Base-by-base conservation (phyloP, 2,888 invertebrate genomes). In the Lithophane socia region DNA sequence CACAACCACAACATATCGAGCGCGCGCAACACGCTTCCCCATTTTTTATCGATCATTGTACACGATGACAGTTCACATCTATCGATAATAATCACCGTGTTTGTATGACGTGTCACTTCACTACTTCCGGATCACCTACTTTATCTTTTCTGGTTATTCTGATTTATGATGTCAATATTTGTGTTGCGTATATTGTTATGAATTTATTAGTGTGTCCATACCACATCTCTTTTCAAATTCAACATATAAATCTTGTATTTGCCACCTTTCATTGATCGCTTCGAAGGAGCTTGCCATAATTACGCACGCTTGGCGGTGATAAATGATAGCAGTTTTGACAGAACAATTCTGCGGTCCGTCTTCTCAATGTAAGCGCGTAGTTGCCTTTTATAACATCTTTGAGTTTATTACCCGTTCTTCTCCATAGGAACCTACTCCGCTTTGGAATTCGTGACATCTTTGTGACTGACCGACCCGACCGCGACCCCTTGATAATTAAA, bases 31-130 rank as follows among this genome's bases (percentile, higher is more conserved):
- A 83, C 72, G 84, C 89, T 94, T 94, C 92, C 94, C 89, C 80
- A 84, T 88, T 93, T 94, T 93, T 93, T 93, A 89, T 89, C 89
- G 90, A 90, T 89, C 83, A 91, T 91, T 90, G 88, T 91, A 84
- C 81, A 85, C 85, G 87, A 81, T 90, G 89, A 89, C 86, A 87
- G 90, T 93, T 94, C 92, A 88, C 92, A 92, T 86, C 77, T 87
- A 89, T 91, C 90, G 89, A 84, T 75, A 75, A 91, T 87, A 69
- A 91, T 86, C 87, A 87, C 84, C 82, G 68, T 73, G 84, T 89
- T 91, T 90, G 92, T 91, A 80, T 77, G 52, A 75, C 54, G 67
- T 78, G 73, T 88, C 87, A 88, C 90, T 83, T 69, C 89, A 91
- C 88, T 90, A 84, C 82, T 92, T 92, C 92, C 92, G 88, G 87